Evolutionary conservation across 2,797 vertebrate genomes (phyloP), one percentile per base, ranked within the genome.

Genomic region (Mus caroli): DNA sequence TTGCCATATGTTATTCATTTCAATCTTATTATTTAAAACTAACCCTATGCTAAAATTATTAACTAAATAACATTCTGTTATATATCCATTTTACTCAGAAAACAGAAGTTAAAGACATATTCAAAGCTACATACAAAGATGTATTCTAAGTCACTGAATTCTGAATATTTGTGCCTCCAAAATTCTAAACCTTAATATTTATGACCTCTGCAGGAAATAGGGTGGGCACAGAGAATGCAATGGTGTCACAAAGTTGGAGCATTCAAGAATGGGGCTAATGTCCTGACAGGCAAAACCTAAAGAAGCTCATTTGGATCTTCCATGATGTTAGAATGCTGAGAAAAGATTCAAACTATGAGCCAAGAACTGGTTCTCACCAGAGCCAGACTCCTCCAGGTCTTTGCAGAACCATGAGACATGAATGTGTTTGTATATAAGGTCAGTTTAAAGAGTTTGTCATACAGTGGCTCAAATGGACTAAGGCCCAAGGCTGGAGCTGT

Each of bases 11-110:
- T 77, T 89, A 93, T 17, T 82, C 46, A 34, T 60, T 86, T 90
- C 40, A 64, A 67, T 85, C 2, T 12, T 64, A 37, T 62, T 94
- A 24, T 17, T 12, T 87, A 92, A 94, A 92, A 90, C 15, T 93
- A 3, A 50, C 15, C 13, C 28, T 40, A 71, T 71, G 3, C 4
- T 5, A 93, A 0, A 90, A 69, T 78, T 89, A 43, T 20, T 84
- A 80, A 92, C 20, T 91, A 91, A 96, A 89, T 54, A 91, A 24
- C 1, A 24, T 28, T 83, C 37, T 22, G 58, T 82, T 77, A 9
- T 46, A 79, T 37, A 43, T 13, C 17, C 22, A 73, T 84, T 71
- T 71, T 73, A 89, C 10, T 37, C 95, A 93, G 90, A 24, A 75
- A 93, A 77, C 5, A 92, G 34, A 86, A 0, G 1, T n/a, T 80